These are phyloP conservation scores for Bettongia penicillata DNA, from an alignment of 2,113 vertebrate species.

Conservation along the genomic window DNA sequence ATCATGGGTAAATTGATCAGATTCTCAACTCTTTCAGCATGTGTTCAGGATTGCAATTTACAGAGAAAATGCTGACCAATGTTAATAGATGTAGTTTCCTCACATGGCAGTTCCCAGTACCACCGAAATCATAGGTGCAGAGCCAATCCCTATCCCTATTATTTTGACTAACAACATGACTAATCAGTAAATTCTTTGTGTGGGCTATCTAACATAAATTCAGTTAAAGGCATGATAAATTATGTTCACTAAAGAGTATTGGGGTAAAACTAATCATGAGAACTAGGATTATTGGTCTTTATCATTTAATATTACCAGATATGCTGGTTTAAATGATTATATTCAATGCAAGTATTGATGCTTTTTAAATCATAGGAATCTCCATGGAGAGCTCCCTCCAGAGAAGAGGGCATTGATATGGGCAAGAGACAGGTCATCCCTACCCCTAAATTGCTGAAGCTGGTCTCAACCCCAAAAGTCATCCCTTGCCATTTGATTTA, in stretches of 20 bases:
- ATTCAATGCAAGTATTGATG: background rate
- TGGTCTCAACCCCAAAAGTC: background rate
- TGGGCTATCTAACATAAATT: background rate
- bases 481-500: background rate
- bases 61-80: background rate
- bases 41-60: background rate
- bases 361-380: background rate
- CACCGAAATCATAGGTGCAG: background rate
- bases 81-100: background rate
- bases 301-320: constrained; percentile 15
- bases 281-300: background rate
- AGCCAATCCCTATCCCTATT: background rate
- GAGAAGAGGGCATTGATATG: background rate
- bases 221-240: constrained; percentile 1
- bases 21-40: background rate
- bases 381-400: background rate
- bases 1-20: background rate
- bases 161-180: background rate
- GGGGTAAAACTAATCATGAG: background rate
- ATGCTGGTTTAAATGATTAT: background rate
- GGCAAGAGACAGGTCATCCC: constrained; percentile 10
- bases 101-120: background rate
- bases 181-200: background rate
- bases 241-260: background rate
- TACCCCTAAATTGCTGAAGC: constrained; percentile 43